phyloP scores from a whole-genome alignment of 2,888 invertebrate genomes.

The Napeogenes inachia region DNA sequence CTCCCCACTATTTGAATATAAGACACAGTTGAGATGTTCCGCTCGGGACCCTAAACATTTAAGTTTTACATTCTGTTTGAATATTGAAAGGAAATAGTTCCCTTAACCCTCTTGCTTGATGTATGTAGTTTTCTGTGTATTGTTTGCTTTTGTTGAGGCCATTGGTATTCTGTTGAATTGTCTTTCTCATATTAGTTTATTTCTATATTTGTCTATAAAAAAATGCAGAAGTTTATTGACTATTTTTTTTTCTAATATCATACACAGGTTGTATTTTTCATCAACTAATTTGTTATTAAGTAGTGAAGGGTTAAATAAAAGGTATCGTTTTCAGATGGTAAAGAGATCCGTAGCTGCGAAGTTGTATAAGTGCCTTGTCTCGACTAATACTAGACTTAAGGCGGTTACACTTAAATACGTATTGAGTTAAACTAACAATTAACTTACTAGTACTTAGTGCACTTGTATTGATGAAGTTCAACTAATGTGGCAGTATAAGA shows the following conservation, averaged over 20 bases:
- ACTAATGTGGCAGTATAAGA: neutral
- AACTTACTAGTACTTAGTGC: conserved; percentile 17
- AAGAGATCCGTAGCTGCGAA: conserved; percentile 49
- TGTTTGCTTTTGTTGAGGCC: neutral
- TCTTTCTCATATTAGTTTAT: too few relatives aligned
- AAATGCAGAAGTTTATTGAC: too few relatives aligned
- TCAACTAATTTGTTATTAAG: conserved; percentile 14
- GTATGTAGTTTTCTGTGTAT: neutral
- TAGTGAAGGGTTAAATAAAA: conserved; percentile 43
- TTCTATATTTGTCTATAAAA: too few relatives aligned
- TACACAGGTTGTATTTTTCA: neutral
- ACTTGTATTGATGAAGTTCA: conserved; percentile 1
- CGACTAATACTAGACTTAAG: conserved; percentile 33
- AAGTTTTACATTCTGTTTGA: conserved; percentile 51
- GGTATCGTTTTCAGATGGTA: conserved; percentile 45
- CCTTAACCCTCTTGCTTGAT: conserved; percentile 22
- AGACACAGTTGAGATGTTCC: conserved; percentile 63
- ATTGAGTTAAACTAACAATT: conserved; percentile 30
- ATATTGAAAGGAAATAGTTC: conserved; percentile 47
- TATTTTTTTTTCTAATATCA: too few relatives aligned
- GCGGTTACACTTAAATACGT: conserved; percentile 30
- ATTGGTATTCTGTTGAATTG: neutral
- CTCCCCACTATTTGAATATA: conserved; percentile 71
- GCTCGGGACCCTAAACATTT: conserved; percentile 57
- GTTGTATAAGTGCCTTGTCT: conserved; percentile 52